phyloP scores from a whole-genome alignment of 2,797 vertebrate species.

The Pseudochirops cupreus region DNA sequence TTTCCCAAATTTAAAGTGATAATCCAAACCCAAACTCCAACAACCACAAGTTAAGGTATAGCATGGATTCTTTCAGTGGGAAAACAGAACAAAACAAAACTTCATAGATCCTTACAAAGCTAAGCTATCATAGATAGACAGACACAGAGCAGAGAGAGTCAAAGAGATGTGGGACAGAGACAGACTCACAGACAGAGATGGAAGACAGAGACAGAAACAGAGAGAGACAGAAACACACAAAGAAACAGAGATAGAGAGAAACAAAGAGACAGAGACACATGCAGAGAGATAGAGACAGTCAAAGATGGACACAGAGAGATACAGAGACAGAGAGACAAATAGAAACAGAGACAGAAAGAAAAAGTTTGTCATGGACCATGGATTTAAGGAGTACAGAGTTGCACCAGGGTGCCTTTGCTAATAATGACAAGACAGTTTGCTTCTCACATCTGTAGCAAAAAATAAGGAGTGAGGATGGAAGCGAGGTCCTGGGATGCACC shows the following conservation, averaged over 20 bases:
- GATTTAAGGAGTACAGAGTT: constrained; percentile 41
- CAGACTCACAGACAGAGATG: not conserved
- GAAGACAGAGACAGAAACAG: too few relatives aligned
- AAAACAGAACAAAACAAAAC: not conserved
- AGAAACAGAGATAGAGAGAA: not conserved
- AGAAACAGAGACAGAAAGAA: not conserved
- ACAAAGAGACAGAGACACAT: rapidly evolving
- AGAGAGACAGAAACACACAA: not conserved
- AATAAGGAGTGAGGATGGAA: constrained; percentile 77
- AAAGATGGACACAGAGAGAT: rapidly evolving
- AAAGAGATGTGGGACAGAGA: not conserved
- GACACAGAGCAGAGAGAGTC: too few relatives aligned
- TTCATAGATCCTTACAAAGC: not conserved
- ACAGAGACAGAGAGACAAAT: not conserved
- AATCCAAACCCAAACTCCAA: not conserved
- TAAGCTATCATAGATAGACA: rapidly evolving
- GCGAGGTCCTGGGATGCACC: constrained; percentile 86
- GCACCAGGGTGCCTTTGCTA: constrained; percentile 79
- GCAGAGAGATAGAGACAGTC: rapidly evolving
- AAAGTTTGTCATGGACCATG: not conserved
- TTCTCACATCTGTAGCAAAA: constrained; percentile 83
- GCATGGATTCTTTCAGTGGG: not conserved
- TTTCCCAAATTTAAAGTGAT: rapidly evolving
- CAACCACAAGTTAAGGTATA: not conserved
- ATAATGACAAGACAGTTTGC: constrained; percentile 80